Evolutionary conservation across 2,797 vertebrate species (phyloP).

Genomic region (Manis crassicaudata): DNA sequence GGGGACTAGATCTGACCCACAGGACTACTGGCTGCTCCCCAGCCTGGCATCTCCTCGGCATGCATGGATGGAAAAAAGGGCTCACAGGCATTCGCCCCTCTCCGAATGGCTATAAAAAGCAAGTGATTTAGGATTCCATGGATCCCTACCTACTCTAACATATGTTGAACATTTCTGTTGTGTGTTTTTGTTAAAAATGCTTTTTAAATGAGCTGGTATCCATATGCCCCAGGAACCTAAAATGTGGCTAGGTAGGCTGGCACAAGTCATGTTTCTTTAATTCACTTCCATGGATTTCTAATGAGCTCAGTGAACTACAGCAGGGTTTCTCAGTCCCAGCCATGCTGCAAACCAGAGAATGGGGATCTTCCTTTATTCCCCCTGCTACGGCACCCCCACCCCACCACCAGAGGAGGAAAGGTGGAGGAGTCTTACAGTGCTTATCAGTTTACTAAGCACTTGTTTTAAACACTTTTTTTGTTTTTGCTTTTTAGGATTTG

Average conservation of each 20-base stretch:
- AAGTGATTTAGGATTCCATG: slow-evolving; percentile 68
- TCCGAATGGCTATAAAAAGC: slow-evolving; percentile 72
- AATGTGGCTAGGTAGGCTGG: slow-evolving; percentile 75
- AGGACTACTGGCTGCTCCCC: background rate
- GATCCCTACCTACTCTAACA: slow-evolving; percentile 79
- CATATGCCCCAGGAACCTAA: slow-evolving; percentile 76
- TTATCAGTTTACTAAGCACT: background rate
- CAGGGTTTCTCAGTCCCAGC: slow-evolving; percentile 24
- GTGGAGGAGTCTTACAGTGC: background rate
- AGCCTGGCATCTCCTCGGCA: background rate
- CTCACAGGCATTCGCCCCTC: slow-evolving; percentile 27
- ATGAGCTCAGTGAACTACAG: slow-evolving; percentile 66
- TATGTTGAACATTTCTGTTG: slow-evolving; percentile 79
- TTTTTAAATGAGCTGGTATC: slow-evolving; percentile 76
- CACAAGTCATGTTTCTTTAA: slow-evolving; percentile 66
- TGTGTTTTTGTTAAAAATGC: slow-evolving; percentile 79
- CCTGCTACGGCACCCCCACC: background rate
- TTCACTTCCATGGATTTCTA: slow-evolving; percentile 72
- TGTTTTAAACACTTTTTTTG: background rate
- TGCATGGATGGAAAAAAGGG: background rate
- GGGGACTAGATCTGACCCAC: background rate
- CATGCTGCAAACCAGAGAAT: background rate
- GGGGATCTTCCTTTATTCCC: background rate
- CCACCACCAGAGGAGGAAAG: background rate
- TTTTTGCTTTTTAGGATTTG: background rate